Conservation (phyloP, 2,888 invertebrate species). For the Nomada fucata region DNA sequence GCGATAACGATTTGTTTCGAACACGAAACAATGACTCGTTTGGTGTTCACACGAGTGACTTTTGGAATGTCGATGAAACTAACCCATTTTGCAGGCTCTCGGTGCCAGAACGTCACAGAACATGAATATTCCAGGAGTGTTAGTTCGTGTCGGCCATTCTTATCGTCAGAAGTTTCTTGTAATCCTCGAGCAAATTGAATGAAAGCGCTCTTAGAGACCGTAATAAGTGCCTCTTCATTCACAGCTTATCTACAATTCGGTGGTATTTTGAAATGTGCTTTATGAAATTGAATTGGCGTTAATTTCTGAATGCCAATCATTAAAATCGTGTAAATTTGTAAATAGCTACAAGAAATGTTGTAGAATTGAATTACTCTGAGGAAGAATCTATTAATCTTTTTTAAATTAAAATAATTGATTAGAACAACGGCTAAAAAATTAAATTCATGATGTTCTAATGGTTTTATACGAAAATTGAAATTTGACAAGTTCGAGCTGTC, state of each 20-base stretch:
- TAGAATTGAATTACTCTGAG: too few relatives aligned
- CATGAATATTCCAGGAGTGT: slow-evolving; percentile 49
- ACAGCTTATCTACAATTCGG: slow-evolving; percentile 13
- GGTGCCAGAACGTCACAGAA: background rate
- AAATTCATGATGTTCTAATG: background rate
- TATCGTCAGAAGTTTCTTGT: slow-evolving; percentile 39
- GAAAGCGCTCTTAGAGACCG: slow-evolving; percentile 26
- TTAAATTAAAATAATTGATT: too few relatives aligned
- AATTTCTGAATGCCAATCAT: background rate
- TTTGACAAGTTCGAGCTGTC: background rate
- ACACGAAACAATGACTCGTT: background rate
- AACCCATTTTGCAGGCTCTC: background rate
- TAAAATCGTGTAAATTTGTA: background rate
- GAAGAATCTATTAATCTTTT: too few relatives aligned
- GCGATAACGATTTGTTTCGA: slow-evolving; percentile 9
- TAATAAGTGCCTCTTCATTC: slow-evolving; percentile 3
- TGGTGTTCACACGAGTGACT: background rate
- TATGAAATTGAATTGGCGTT: background rate
- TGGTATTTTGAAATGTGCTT: background rate
- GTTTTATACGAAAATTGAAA: background rate
- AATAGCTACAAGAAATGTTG: too few relatives aligned
- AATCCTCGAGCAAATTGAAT: slow-evolving; percentile 48
- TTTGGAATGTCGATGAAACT: slow-evolving; percentile 25
- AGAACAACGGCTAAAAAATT: background rate
- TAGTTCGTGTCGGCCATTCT: slow-evolving; percentile 12